Evolutionary conservation across 1,140 invertebrate genomes (phyloP).

Genomic region (Amphibalanus amphitrite): DNA sequence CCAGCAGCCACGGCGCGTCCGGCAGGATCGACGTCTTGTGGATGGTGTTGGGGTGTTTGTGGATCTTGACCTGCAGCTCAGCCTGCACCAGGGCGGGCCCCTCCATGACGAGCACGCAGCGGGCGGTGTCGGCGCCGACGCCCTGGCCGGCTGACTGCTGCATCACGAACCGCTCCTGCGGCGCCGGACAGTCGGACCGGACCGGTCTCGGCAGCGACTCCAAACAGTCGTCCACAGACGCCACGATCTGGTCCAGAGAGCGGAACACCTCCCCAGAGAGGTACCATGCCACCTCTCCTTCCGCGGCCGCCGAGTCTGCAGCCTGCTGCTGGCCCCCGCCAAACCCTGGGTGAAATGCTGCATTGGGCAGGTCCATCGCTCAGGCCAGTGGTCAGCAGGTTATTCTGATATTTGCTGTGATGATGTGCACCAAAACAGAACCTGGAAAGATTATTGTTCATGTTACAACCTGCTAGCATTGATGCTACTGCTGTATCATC

Average conservation of each 20-base stretch:
- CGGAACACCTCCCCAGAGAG: not conserved
- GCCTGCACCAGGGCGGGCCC: not conserved
- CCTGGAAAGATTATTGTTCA: no score
- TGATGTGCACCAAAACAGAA: no score
- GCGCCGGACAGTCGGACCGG: not conserved
- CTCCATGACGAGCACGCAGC: conserved; percentile 1
- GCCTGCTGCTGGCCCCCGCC: no score
- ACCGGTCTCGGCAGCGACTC: not conserved
- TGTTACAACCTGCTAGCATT: no score
- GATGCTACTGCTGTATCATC: no score
- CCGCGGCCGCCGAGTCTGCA: no score
- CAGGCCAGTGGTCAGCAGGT: no score
- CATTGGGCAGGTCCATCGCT: no score
- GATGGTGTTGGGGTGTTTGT: not conserved
- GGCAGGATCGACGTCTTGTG: not conserved
- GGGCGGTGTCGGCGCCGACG: not conserved
- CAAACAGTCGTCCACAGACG: not conserved
- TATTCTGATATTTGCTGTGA: no score
- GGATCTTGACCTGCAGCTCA: conserved; percentile 4
- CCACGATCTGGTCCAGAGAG: not conserved
- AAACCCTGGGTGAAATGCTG: no score
- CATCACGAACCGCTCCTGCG: not conserved
- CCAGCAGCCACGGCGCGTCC: not conserved
- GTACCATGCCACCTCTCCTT: not conserved
- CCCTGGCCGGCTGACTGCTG: not conserved